phyloP scores from a whole-genome alignment of 2,113 vertebrate species.

The Pagrus major region DNA sequence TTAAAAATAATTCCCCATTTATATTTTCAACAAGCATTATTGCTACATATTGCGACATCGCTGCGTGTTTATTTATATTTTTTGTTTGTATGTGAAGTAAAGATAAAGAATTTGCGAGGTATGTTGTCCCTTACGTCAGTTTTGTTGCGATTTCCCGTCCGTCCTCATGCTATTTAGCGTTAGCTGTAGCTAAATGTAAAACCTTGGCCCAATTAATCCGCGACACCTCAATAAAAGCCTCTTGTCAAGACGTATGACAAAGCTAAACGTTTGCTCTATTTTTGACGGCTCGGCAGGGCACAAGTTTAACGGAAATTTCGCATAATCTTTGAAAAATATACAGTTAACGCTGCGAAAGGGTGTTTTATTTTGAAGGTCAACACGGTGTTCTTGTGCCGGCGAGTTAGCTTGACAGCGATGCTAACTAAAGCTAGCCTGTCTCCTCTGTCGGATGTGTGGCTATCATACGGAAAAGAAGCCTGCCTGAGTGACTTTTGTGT shows the following conservation, averaged over 20 bases:
- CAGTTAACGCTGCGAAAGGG: fast-evolving
- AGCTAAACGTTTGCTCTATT: not conserved
- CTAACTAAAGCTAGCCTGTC: slow-evolving; percentile 31
- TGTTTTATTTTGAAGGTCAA: slow-evolving; percentile 45
- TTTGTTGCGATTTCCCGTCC: not conserved
- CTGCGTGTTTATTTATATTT: not conserved
- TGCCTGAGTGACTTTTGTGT: fast-evolving
- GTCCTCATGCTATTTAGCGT: too few relatives aligned
- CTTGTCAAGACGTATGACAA: not conserved
- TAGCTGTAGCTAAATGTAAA: not conserved
- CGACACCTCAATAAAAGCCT: not conserved
- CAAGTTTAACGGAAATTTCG: not conserved
- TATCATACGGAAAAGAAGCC: not conserved
- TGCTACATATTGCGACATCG: not conserved
- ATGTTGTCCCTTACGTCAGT: not conserved
- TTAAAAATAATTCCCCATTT: slow-evolving; percentile 27
- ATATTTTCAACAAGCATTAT: not conserved
- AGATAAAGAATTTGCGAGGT: not conserved
- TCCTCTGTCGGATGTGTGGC: not conserved
- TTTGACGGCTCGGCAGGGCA: too few relatives aligned
- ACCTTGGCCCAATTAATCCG: not conserved
- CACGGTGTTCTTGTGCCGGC: not conserved
- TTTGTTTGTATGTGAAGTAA: not conserved
- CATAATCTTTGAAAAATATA: not conserved
- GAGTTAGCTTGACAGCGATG: slow-evolving; percentile 1